Base-by-base conservation (phyloP, 2,888 invertebrate species). In the Protodeltote pygarga region DNA sequence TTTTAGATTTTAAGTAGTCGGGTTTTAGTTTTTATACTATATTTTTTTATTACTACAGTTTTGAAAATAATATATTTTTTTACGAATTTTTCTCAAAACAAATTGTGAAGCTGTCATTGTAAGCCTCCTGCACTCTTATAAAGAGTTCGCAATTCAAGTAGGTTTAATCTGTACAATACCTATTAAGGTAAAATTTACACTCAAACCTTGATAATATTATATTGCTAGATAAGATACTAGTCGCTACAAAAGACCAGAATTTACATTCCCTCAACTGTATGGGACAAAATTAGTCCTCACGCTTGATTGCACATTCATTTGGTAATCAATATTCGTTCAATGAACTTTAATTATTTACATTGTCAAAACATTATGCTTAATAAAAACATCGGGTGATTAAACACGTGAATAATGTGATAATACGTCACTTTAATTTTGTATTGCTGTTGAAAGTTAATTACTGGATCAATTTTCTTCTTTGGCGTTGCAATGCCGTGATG, bases 251-350 rank as follows among this genome's bases (percentile, higher is more conserved):
- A 29, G 14, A 11, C 10, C 32, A 48, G 31, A 32, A 60, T 75
- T 77, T 70, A 46, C 55, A 73, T 75, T 72, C 71, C 15, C 23
- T 13, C 46, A 57, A 57, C 61, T 69, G 65, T 77, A 70, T 77
- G 55, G 54, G 63, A 68, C 73, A 68, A 73, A 79, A 78, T 80
- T 79, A 67, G 65, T 70, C 42, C 59, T 63, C 71, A 44, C 73
- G 71, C 74, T 71, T 81, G 80, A 83, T 84, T 85, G 79, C 55
- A 59, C 71, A 79, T 83, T 84, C 79, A 83, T 73, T 77, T 76
- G 73, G 64, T 66, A 79, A 75, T 80, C 72, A 78, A 77, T 75
- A 72, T 75, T 71, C 73, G 61, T 72, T 71, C 73, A 71, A 65
- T 74, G 73, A 70, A 71, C 69, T 73, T 71, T 66, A n/a, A n/a